Base-by-base conservation (phyloP, 2,888 invertebrate genomes). In the Hydroisotoma schaefferi region DNA sequence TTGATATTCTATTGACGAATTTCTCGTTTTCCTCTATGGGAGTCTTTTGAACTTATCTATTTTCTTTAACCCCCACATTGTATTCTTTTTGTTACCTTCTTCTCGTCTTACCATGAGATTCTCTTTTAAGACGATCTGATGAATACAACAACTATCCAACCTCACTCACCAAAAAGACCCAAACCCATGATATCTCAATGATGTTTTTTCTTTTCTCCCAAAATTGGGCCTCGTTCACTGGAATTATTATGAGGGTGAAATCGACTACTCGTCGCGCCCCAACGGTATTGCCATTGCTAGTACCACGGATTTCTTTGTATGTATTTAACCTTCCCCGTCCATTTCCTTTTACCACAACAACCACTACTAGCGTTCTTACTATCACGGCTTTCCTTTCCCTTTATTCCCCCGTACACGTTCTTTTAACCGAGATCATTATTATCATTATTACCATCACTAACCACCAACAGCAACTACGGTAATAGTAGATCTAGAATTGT, bases 1-100 rank as follows among this genome's bases (percentile, higher is more conserved):
- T 70, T 70, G 70, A 70, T 70, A 70, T 70, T 70, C 70, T 65
- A 70, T 70, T 68, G 70, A 70, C 70, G 68, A 60, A 67, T 67
- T 68, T 67, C 65, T 63, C 67, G 65, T 70, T 68, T 70, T 70
- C 68, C 64, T 65, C 63, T 60, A 62, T 63, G 59, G n/a, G 61
- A 57, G 59, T 63, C 63, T 58, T 61, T 55, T 63, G 53, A 55
- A 57, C 55, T 63, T 66, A 58, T 63, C 57, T 53, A 53, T 55
- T 56, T 49, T 37, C 43, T 54, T 53, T 46, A 46, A 46, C 46
- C 46, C 46, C 4, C 12, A 46, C 46, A 46, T 46, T 29, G 57
- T 58, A 56, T 55, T 62, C 40, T 37, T 52, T 38, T 49, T 51
- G 26, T 46, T 46, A 25, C 20, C 20, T 23, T 3, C 46, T 12